Evolutionary conservation across 2,797 vertebrate genomes (phyloP), one percentile per base, ranked within the genome.

Genomic region (Syndactyla subalaris): DNA sequence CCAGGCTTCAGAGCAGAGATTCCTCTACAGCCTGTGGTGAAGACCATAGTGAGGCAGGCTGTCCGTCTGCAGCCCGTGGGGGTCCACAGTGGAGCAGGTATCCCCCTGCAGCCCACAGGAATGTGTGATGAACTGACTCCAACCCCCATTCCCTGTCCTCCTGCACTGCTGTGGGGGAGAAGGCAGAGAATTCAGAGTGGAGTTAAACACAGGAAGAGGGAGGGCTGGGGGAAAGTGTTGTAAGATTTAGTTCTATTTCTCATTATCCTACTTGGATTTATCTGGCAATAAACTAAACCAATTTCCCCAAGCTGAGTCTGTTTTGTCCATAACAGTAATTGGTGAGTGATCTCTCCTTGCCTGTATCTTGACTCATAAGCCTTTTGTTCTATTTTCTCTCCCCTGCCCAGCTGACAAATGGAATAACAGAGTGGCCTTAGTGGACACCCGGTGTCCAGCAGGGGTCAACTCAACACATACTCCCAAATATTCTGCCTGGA

Each of bases 1-100:
- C 66, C 38, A 58, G n/a, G 18, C 11, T 26, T 39, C 39, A 32
- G n/a, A 57, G 62, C 38, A 39, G 43, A 63, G 27, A 72, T 43
- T 65, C 10, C 19, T 14, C n/a, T 59, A 14, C 2, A 2, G n/a
- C 13, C 67, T 0, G 0, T 24, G 38, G 15, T 51, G 38, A 38
- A 73, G 58, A 59, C n/a, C 4, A 20, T 20, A 12, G 34, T 58
- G 52, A 52, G 24, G 14, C 2, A 65, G 38, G 11, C n/a, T 65
- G 17, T 65, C 38, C 8, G 12, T 39, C 39, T 77, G 26, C 24
- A 89, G n/a, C 52, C 45, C 51, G 20, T 23, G 21, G 51, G 22
- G 17, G 17, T 51, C 17, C 51, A 61, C 7, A 29, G 27, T 6
- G 12, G 27, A 49, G 55, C 55, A 74, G 36, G 5, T 13, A 39